These are phyloP conservation scores for Caenorhabditis macrosperma DNA, from an alignment of 2,888 invertebrate genomes.

Conservation along the genomic window DNA sequence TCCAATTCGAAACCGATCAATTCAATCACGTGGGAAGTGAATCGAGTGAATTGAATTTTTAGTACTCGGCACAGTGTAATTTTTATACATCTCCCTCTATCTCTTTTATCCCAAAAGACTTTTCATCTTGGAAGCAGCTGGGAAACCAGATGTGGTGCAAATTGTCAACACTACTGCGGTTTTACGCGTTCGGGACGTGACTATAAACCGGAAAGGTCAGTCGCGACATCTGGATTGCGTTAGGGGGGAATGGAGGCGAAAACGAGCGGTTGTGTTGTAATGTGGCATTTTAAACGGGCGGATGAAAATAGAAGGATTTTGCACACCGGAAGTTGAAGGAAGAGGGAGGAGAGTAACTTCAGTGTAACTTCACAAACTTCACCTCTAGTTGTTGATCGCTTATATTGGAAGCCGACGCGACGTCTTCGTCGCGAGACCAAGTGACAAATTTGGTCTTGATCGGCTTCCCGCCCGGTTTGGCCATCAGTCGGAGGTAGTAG, in stretches of 20 bases:
- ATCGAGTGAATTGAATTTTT: background rate
- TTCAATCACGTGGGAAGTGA: background rate
- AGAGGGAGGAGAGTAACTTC: no score
- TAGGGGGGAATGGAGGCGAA: slow-evolving; percentile 7
- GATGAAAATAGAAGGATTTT: slow-evolving; percentile 27
- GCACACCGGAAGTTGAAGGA: slow-evolving; percentile 25
- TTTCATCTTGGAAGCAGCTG: slow-evolving; percentile 12
- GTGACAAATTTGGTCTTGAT: slow-evolving; percentile 80
- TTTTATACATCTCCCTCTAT: slow-evolving; percentile 16
- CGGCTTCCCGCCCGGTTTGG: slow-evolving; percentile 78
- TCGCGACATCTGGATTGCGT: slow-evolving; percentile 42
- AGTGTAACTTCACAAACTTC: no score
- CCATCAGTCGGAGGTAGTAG: slow-evolving; percentile 80
- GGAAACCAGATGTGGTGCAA: slow-evolving; percentile 38
- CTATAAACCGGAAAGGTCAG: slow-evolving; percentile 17
- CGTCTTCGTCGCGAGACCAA: slow-evolving; percentile 74
- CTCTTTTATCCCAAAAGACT: background rate
- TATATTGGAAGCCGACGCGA: slow-evolving; percentile 50
- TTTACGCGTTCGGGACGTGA: background rate
- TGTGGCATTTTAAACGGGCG: slow-evolving; percentile 32
- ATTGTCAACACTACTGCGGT: background rate
- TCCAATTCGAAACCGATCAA: background rate
- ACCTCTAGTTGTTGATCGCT: slow-evolving; percentile 84
- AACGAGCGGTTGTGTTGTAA: slow-evolving; percentile 29
- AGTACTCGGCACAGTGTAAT: slow-evolving; percentile 13